Evolutionary conservation across 1,140 invertebrate species (phyloP).

Genomic region (Procambarus virginalis): DNA sequence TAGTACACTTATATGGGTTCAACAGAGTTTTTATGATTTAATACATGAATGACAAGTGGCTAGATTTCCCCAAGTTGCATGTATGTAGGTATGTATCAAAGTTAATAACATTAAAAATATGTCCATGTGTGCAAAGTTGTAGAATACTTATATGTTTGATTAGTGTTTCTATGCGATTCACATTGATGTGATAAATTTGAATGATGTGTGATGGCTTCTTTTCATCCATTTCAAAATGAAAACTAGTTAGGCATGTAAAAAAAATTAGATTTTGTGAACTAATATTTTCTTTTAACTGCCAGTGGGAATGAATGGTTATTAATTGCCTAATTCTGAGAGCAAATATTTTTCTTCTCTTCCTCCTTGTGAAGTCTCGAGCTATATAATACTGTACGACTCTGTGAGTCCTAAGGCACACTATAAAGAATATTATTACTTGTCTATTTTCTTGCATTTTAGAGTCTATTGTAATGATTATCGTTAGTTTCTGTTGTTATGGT

Average conservation of each 20-base stretch:
- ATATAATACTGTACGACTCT: constrained; percentile 63
- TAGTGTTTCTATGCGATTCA: constrained; percentile 67
- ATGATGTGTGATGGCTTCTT: constrained; percentile 65
- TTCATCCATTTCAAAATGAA: constrained; percentile 64
- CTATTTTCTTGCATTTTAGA: constrained; percentile 56
- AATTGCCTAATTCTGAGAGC: constrained; percentile 57
- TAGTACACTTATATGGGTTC: constrained; percentile 62
- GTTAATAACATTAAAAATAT: constrained; percentile 65
- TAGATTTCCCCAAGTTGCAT: constrained; percentile 65
- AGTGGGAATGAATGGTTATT: constrained; percentile 51
- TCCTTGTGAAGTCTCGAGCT: constrained; percentile 60
- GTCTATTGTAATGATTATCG: constrained; percentile 52
- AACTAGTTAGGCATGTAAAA: constrained; percentile 52
- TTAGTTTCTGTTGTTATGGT: constrained; percentile 38
- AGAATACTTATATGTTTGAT: constrained; percentile 60
- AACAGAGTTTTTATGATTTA: constrained; percentile 67
- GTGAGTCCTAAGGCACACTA: constrained; percentile 62
- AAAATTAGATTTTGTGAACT: constrained; percentile 64
- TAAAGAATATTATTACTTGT: constrained; percentile 51
- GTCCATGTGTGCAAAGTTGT: constrained; percentile 66
- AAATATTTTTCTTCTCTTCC: constrained; percentile 67
- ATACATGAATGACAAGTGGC: constrained; percentile 60
- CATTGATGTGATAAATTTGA: constrained; percentile 63
- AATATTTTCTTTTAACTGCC: constrained; percentile 64
- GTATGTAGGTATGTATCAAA: constrained; percentile 68